A percentile compares a stretch with the other conserved stretches of the same genome.
Conservation (phyloP, 2,888 invertebrate species). For the Sycophila texana region DNA sequence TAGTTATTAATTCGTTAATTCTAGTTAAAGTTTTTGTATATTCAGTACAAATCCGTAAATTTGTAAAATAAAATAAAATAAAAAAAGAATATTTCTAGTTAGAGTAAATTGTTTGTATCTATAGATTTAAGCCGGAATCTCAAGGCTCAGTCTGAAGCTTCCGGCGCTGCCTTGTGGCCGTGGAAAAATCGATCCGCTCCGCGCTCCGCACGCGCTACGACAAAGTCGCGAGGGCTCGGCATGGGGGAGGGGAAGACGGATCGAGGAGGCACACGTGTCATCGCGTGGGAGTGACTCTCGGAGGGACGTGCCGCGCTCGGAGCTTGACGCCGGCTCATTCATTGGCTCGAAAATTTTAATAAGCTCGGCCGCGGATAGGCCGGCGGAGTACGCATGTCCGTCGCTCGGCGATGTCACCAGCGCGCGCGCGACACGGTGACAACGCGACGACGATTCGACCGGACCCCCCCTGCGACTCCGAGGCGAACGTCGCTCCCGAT, state of each 20-base stretch:
- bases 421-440: slow-evolving; percentile 63
- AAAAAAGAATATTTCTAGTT: no score
- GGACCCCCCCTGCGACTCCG: slow-evolving; percentile 30
- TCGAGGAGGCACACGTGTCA: slow-evolving; percentile 21
- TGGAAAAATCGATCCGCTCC: no score
- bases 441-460: slow-evolving; percentile 47
- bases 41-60: no score
- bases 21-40: no score
- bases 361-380: slow-evolving; percentile 71
- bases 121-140: no score
- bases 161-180: no score
- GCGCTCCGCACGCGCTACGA: slow-evolving; percentile 16
- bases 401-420: slow-evolving; percentile 67
- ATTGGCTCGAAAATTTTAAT: slow-evolving; percentile 74
- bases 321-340: slow-evolving; percentile 47
- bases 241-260: no score
- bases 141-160: no score
- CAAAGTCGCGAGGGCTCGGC: no score
- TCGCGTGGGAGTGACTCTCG: slow-evolving; percentile 49
- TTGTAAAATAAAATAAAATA: no score
- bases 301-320: slow-evolving; percentile 36
- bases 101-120: no score
- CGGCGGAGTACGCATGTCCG: slow-evolving; percentile 73
- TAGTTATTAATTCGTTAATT: no score
- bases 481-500: slow-evolving; percentile 39